A percentile compares a stretch with the other conserved stretches of the same genome.
Evolutionary conservation across 2,797 vertebrate genomes (phyloP).

Genomic region (Xerus rutilus): DNA sequence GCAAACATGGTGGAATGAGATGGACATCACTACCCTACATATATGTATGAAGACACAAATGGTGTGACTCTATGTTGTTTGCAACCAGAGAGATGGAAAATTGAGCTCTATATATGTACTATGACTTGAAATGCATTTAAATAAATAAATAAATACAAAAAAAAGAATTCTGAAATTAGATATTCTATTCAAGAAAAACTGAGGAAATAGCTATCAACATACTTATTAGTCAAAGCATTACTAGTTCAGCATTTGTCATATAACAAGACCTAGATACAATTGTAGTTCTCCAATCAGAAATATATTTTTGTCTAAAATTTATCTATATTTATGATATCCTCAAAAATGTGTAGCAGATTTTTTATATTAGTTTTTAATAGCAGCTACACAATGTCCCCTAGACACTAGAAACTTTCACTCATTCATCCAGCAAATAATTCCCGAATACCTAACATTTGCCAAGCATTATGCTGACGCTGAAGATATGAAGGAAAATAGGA

Average conservation of each 20-base stretch:
- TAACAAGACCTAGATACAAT: slow-evolving; percentile 3
- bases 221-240: slow-evolving; percentile 16
- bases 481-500: background rate
- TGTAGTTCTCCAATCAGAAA: background rate
- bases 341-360: slow-evolving; percentile 4
- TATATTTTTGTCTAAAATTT: background rate
- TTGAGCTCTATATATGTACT: no score
- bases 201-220: slow-evolving; percentile 2
- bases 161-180: background rate
- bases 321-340: background rate
- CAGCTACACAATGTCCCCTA: background rate
- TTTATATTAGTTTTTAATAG: background rate
- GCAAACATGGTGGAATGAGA: no score
- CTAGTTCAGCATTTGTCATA: background rate
- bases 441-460: background rate
- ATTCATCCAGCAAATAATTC: slow-evolving; percentile 4
- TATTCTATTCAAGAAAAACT: slow-evolving; percentile 1
- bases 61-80: no score
- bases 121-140: no score
- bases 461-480: background rate
- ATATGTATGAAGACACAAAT: no score
- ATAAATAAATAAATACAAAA: no score
- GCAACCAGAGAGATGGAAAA: no score
- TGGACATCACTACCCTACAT: no score
- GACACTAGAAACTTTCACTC: slow-evolving; percentile 4